Conservation (phyloP, 2,888 invertebrate genomes). For the Dynastes grantii region DNA sequence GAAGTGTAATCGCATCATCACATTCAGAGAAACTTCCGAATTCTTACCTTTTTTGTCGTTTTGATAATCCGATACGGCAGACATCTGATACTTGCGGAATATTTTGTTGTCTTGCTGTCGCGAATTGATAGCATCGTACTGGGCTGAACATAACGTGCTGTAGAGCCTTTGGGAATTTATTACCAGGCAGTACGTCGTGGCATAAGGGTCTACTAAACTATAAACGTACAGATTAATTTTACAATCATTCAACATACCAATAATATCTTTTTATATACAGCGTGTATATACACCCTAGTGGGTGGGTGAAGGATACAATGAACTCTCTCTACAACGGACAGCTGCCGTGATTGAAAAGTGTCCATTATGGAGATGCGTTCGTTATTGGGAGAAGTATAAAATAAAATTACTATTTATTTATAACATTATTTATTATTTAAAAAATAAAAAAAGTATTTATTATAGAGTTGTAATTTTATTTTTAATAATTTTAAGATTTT, state of each 20-base stretch:
- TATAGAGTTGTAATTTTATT: too few relatives aligned
- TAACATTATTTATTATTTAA: too few relatives aligned
- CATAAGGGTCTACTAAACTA: constrained; percentile 71
- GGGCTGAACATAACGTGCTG: constrained; percentile 71
- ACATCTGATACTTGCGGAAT: constrained; percentile 29
- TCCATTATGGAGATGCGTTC: too few relatives aligned
- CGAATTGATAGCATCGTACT: constrained; percentile 54
- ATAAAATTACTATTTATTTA: too few relatives aligned
- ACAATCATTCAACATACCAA: not conserved
- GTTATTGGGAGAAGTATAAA: too few relatives aligned
- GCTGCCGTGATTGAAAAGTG: too few relatives aligned
- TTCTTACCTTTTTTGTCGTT: constrained; percentile 37
- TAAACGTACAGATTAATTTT: constrained; percentile 17
- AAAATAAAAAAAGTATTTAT: too few relatives aligned
- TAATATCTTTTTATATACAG: too few relatives aligned
- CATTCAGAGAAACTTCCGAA: not conserved
- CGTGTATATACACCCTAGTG: too few relatives aligned
- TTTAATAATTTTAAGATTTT: too few relatives aligned
- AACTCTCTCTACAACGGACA: too few relatives aligned
- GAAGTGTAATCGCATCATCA: not conserved
- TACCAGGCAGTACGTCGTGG: constrained; percentile 73
- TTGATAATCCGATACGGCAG: constrained; percentile 33
- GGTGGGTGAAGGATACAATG: too few relatives aligned
- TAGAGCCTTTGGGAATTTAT: constrained; percentile 70
- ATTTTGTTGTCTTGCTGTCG: constrained; percentile 22